These are phyloP conservation scores for Opisthograptis luteolata DNA, from an alignment of 2,888 invertebrate species.

Conservation along the genomic window DNA sequence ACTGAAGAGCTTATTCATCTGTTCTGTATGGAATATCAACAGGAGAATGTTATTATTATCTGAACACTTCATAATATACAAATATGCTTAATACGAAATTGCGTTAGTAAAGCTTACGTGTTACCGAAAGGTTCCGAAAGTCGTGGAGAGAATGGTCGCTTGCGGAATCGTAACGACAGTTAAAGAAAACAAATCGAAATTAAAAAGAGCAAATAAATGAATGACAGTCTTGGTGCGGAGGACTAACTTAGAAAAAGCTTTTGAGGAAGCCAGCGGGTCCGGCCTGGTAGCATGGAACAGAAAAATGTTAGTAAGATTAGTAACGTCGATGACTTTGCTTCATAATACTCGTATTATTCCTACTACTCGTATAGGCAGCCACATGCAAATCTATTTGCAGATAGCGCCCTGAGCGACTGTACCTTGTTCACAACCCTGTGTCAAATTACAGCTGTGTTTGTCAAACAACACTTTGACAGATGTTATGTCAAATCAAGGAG, in stretches of 20 bases:
- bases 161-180: conserved; percentile 65
- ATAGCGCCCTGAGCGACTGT: too few species aligned
- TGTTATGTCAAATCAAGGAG: too few species aligned
- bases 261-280: conserved; percentile 97
- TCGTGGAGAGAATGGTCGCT: conserved; percentile 69
- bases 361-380: too few species aligned
- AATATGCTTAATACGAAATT: conserved; percentile 72
- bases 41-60: conserved; percentile 64
- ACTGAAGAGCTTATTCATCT: conserved; percentile 51
- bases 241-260: conserved; percentile 94
- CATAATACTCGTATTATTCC: conserved; percentile 1
- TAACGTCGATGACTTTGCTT: conserved; percentile 20
- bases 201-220: conserved; percentile 75
- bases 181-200: conserved; percentile 62
- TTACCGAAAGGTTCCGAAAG: conserved; percentile 51
- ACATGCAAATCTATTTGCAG: too few species aligned
- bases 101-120: conserved; percentile 65
- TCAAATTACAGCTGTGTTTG: too few species aligned
- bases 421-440: too few species aligned
- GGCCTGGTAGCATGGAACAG: conserved; percentile 86
- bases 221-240: conserved; percentile 82
- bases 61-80: conserved; percentile 78
- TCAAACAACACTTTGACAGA: too few species aligned
- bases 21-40: conserved; percentile 60
- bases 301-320: conserved; percentile 47